Base-by-base conservation (phyloP, 2,888 invertebrate species). In the Reticulitermes lucifugus region DNA sequence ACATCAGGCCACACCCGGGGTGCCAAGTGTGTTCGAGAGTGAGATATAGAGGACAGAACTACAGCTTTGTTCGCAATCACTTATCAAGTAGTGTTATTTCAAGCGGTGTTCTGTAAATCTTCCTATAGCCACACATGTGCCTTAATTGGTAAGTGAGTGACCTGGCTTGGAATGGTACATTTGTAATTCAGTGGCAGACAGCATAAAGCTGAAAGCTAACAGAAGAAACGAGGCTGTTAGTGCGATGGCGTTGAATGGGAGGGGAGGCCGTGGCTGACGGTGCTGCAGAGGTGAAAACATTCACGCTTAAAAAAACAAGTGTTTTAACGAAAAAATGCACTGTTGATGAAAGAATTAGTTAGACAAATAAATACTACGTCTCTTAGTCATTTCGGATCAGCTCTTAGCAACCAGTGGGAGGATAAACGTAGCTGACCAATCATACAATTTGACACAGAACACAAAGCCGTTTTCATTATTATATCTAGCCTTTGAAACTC, bases 281-380 rank as follows among this genome's bases (percentile, higher is more conserved):
- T 65, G n/a, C 65, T 65, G 65, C 12, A 65, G 25, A 46, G 41
- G 70, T 51, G 10, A 71, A 70, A 85, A 85, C 73, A 83, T 59
- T 83, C 35, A 51, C 60, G 79, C 79, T 85, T 79, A n/a, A 79
- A 83, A 83, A 85, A 80, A 83, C 77, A 60, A 83, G 77, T 77
- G 80, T 29, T 77, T 60, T 75, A 77, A 41, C 70, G 73, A 75
- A 85, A 79, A 85, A n/a, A 22, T 79, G 46, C 79, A 41, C 55
- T 73, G 79, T 79, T 85, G 83, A 79, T 79, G 79, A 85, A 85
- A 83, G 75, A 83, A 83, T 77, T 85, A 83, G 79, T 43, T 70
- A 73, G 79, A 77, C 83, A 85, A 85, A 83, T 83, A 83, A 85
- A 83, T 83, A 85, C 43, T 83, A 51, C n/a, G 35, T 80, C 60